Evolutionary conservation across 2,888 invertebrate genomes (phyloP).

Genomic region (Eugnorisma glareosa): DNA sequence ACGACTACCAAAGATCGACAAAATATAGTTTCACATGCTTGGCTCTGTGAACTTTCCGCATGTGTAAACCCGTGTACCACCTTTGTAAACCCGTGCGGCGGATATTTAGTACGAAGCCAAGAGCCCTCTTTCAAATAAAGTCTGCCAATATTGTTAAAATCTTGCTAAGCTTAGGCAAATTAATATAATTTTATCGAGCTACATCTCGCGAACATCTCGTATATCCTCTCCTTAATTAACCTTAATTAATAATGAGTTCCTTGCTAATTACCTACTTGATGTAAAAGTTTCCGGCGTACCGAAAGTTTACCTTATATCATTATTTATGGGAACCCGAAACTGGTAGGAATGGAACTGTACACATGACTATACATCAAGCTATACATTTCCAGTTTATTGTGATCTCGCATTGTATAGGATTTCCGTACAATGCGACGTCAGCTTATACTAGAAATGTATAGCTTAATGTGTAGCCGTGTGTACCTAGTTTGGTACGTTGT

Average conservation of each 20-base stretch:
- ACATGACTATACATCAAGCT: too few species aligned
- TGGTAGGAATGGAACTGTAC: slow-evolving; percentile 18
- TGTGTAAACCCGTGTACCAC: background rate
- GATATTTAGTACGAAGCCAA: background rate
- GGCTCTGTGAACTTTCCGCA: background rate
- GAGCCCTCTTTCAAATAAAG: background rate
- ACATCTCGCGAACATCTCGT: background rate
- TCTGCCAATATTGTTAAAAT: background rate
- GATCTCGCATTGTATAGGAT: too few species aligned
- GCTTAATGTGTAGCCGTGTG: too few species aligned
- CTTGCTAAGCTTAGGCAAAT: background rate
- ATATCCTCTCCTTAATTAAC: slow-evolving; percentile 16
- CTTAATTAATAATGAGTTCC: slow-evolving; percentile 18
- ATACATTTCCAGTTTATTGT: too few species aligned
- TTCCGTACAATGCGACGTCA: too few species aligned
- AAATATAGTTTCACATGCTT: background rate
- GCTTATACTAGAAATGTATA: too few species aligned
- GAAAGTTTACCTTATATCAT: slow-evolving; percentile 42
- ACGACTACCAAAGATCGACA: background rate
- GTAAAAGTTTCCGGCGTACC: slow-evolving; percentile 36
- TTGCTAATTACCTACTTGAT: slow-evolving; percentile 52
- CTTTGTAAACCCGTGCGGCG: background rate
- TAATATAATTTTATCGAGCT: background rate
- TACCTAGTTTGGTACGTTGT: background rate
- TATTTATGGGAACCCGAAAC: slow-evolving; percentile 30